phyloP scores from a whole-genome alignment of 2,113 vertebrate genomes.

The Ancistrus triradiatus region DNA sequence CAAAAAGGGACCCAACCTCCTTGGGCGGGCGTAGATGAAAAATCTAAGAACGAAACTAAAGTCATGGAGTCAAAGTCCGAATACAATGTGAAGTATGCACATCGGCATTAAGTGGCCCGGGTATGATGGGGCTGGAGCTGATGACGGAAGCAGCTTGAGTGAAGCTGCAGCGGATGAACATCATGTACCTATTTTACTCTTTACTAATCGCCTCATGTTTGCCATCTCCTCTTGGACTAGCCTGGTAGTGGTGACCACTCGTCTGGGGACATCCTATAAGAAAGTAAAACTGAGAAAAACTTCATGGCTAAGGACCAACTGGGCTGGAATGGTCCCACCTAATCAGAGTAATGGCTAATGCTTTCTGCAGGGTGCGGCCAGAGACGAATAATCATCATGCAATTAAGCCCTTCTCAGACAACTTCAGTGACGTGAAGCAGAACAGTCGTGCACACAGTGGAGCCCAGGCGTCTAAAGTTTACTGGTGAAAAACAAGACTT shows the following conservation, averaged over 20 bases:
- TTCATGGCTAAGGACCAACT: not conserved
- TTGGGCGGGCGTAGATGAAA: too few relatives aligned
- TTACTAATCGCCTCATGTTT: too few relatives aligned
- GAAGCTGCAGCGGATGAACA: too few relatives aligned
- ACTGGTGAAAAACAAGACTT: not conserved
- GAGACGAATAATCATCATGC: constrained; percentile 13
- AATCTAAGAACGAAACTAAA: too few relatives aligned
- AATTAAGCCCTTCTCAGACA: constrained; percentile 17
- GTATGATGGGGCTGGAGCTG: too few relatives aligned
- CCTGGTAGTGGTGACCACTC: not conserved
- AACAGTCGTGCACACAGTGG: not conserved
- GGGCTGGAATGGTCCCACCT: constrained; percentile 6
- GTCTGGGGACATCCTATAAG: not conserved
- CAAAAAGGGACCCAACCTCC: too few relatives aligned
- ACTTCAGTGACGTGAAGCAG: constrained; percentile 4
- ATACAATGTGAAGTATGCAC: too few relatives aligned
- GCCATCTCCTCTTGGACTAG: too few relatives aligned
- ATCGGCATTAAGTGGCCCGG: too few relatives aligned
- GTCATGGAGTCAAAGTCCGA: too few relatives aligned
- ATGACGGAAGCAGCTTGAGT: too few relatives aligned
- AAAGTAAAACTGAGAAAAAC: constrained; percentile 2
- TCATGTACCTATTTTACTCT: too few relatives aligned
- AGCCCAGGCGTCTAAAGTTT: not conserved
- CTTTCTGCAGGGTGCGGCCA: not conserved
- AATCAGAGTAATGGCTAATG: constrained; percentile 26